These are phyloP conservation scores for Pseudomyrmex cubaensis DNA, from an alignment of 1,140 invertebrate species.

Conservation along the genomic window DNA sequence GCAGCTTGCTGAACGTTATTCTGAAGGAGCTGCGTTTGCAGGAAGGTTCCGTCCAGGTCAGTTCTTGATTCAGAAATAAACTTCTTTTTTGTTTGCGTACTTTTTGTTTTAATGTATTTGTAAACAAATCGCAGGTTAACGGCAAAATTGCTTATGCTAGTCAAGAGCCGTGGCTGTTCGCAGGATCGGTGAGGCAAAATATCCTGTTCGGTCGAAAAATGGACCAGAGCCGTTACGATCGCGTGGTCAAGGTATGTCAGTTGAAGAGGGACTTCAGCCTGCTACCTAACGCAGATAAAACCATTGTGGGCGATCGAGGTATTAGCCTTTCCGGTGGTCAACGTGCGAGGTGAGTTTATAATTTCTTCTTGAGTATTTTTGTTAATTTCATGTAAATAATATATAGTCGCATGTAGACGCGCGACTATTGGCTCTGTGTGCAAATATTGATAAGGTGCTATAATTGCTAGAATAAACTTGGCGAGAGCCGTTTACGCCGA, in stretches of 20 bases:
- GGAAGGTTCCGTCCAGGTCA: constrained; percentile 83
- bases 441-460: background rate
- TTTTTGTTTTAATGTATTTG: too few relatives aligned
- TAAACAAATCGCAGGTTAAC: constrained; percentile 80
- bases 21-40: constrained; percentile 89
- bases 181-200: constrained; percentile 89
- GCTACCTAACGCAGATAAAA: constrained; percentile 88
- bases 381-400: too few relatives aligned
- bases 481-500: constrained; percentile 87
- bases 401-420: too few relatives aligned
- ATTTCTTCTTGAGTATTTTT: background rate
- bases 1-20: constrained; percentile 91
- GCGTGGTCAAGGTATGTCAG: constrained; percentile 87
- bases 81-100: too few relatives aligned
- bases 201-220: constrained; percentile 92
- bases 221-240: constrained; percentile 87
- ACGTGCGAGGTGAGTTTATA: constrained; percentile 87
- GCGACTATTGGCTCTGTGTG: background rate
- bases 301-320: constrained; percentile 93
- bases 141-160: constrained; percentile 89
- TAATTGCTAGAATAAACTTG: constrained; percentile 88
- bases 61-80: background rate
- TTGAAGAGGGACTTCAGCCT: constrained; percentile 87
- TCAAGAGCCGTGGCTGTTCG: constrained; percentile 91
- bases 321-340: constrained; percentile 91